A percentile compares a stretch with the other conserved stretches of the same genome.
Evolutionary conservation across 2,113 vertebrate species (phyloP).

Genomic region (Ceyx melanurus): DNA sequence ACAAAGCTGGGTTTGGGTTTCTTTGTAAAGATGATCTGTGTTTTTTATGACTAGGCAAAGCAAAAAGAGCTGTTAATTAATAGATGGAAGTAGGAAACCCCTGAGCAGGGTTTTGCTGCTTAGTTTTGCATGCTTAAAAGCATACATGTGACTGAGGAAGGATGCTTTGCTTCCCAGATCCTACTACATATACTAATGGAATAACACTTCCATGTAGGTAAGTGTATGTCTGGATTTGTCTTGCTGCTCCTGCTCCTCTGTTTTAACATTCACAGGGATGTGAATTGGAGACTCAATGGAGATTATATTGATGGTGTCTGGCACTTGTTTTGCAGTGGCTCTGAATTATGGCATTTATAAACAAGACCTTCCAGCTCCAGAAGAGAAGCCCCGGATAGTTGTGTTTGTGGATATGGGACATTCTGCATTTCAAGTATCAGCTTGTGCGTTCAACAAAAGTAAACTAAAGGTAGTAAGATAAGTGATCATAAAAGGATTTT

Average conservation of each 20-base stretch:
- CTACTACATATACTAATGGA: background rate
- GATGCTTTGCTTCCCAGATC: background rate
- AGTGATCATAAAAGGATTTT: background rate
- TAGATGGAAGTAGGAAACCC: background rate
- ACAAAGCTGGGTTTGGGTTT: background rate
- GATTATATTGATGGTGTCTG: background rate
- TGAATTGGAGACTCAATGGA: background rate
- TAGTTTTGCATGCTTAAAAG: background rate
- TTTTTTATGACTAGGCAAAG: background rate
- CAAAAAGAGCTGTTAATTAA: background rate
- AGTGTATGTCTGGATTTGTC: background rate
- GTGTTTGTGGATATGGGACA: conserved; percentile 85
- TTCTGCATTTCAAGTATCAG: conserved; percentile 83
- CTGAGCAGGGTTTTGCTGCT: background rate
- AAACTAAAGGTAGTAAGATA: conserved; percentile 77
- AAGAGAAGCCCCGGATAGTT: conserved; percentile 81
- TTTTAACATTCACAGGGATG: background rate
- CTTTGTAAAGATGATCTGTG: background rate
- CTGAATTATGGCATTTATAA: conserved; percentile 85
- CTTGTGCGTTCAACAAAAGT: conserved; percentile 83
- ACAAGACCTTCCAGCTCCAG: conserved; percentile 78
- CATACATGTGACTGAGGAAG: background rate
- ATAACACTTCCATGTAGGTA: background rate
- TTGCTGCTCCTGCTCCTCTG: background rate
- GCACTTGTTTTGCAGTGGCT: conserved; percentile 72